Conservation (phyloP, 1,140 invertebrate species). For the Campoletis sonorensis region DNA sequence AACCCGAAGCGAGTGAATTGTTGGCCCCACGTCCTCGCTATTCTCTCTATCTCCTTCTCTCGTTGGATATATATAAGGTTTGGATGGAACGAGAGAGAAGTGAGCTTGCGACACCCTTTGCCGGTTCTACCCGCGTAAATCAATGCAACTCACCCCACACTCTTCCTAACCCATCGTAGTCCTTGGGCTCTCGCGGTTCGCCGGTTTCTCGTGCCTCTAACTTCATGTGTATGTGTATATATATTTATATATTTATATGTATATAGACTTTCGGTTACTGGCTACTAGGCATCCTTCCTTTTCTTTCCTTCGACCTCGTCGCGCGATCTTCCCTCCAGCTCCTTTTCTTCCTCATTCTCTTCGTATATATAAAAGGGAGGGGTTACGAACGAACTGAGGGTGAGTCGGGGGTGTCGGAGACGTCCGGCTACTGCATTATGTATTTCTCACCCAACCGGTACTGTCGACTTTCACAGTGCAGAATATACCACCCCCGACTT, state of each 20-base stretch:
- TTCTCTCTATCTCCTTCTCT: slow-evolving; percentile 26
- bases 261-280: slow-evolving; percentile 6
- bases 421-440: slow-evolving; percentile 77
- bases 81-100: slow-evolving; percentile 23
- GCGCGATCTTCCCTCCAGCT: slow-evolving; percentile 13
- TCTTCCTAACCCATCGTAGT: slow-evolving; percentile 48
- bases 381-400: slow-evolving; percentile 45
- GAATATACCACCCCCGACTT: slow-evolving; percentile 26
- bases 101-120: slow-evolving; percentile 69
- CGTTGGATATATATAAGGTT: slow-evolving; percentile 25
- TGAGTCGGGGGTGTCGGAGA: slow-evolving; percentile 73
- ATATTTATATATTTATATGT: neutral
- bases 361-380: slow-evolving; percentile 12
- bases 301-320: slow-evolving; percentile 42
- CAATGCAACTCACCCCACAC: slow-evolving; percentile 67
- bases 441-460: slow-evolving; percentile 69
- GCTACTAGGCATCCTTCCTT: slow-evolving; percentile 54
- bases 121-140: slow-evolving; percentile 70
- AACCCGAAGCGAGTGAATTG: slow-evolving; percentile 76
- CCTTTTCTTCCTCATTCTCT: neutral
- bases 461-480: slow-evolving; percentile 62
- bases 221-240: neutral
- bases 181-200: slow-evolving; percentile 42
- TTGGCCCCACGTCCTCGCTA: slow-evolving; percentile 71
- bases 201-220: slow-evolving; percentile 45